Conservation (phyloP, 30 jellyfish, hydroid and myxozoan genomes). For the Aurelia sp. region DNA sequence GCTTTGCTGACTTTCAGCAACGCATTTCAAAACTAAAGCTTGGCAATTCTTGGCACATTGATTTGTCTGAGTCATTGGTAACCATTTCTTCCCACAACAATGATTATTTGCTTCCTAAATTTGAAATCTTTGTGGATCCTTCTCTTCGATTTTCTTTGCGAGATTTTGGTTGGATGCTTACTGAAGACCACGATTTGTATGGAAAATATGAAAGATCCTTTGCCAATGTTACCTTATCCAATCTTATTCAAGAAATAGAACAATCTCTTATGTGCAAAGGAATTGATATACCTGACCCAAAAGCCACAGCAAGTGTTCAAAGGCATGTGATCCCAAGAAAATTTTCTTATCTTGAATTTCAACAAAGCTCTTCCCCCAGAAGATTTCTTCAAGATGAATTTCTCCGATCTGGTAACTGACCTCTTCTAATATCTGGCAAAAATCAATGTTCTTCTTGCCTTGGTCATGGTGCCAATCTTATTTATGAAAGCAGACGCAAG, state of each 20-base stretch:
- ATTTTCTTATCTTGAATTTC: conserved; percentile 12
- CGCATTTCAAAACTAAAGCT: conserved; percentile 29
- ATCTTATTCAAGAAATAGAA: no score
- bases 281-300: conserved; percentile 37
- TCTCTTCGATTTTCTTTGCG: conserved; percentile 23
- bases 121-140: no score
- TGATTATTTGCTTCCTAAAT: no score
- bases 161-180: conserved; percentile 57
- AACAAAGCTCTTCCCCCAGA: conserved; percentile 2
- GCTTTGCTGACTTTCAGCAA: conserved; percentile 20
- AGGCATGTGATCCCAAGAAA: conserved; percentile 62
- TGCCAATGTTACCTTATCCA: neutral
- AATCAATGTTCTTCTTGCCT: conserved; percentile 42
- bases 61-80: no score
- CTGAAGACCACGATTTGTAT: conserved; percentile 30
- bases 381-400: conserved; percentile 50
- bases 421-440: conserved; percentile 27
- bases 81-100: no score
- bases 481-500: conserved; percentile 39
- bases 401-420: conserved; percentile 16
- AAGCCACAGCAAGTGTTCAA: conserved; percentile 36
- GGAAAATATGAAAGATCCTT: conserved; percentile 17
- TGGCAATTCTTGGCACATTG: neutral
- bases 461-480: conserved; percentile 22
- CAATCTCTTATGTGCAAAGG: conserved; percentile 32